phyloP scores from a whole-genome alignment of 1,140 invertebrate species.

The Neodiprion virginianus region DNA sequence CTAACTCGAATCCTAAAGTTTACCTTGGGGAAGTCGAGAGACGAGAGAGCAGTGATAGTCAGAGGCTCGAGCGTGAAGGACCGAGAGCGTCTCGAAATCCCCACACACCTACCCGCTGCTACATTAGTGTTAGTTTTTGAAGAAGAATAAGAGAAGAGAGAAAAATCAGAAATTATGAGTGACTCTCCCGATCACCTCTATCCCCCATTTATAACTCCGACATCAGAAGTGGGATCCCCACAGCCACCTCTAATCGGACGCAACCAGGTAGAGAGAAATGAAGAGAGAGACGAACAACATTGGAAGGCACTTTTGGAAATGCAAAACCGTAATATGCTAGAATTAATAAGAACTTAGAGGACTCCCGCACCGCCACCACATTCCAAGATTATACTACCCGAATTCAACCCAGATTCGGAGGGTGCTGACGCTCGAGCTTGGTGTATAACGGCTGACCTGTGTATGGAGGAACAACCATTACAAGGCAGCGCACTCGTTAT shows the following conservation, averaged over 20 bases:
- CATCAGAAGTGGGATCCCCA: constrained; percentile 21
- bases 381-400: constrained; percentile 16
- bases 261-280: neutral
- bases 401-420: constrained; percentile 23
- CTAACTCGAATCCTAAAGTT: too few species aligned
- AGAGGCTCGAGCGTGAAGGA: too few species aligned
- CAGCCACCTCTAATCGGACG: neutral
- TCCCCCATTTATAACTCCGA: neutral
- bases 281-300: constrained; percentile 6
- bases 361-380: neutral
- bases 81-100: too few species aligned
- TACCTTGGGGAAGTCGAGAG: too few species aligned
- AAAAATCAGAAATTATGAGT: too few species aligned
- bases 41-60: too few species aligned
- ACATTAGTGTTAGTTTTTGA: too few species aligned
- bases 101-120: too few species aligned
- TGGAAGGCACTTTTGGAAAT: constrained; percentile 7
- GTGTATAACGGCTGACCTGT: constrained; percentile 23
- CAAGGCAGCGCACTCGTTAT: constrained; percentile 21
- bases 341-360: constrained; percentile 10
- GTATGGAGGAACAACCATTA: constrained; percentile 14
- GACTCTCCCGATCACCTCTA: too few species aligned
- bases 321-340: constrained; percentile 9
- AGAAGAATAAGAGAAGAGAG: neutral
- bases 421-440: constrained; percentile 21